Conservation (phyloP, 1,140 invertebrate genomes). For the Saccostrea glomerata region DNA sequence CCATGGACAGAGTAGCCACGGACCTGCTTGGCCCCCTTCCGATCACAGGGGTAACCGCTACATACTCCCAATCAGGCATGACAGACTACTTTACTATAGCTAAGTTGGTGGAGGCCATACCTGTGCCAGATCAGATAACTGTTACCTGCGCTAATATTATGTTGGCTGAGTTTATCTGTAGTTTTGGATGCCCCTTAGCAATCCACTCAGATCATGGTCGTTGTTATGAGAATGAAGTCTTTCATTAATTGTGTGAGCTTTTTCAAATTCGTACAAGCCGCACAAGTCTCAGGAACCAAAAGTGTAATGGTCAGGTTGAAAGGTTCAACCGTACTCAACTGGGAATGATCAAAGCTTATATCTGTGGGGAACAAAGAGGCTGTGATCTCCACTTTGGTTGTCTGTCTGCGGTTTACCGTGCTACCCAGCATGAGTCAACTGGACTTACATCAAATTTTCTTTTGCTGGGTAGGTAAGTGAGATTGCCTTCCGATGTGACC, state of each 20-base stretch:
- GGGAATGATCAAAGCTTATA: no score
- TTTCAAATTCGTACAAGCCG: conserved; percentile 14
- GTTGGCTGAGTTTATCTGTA: conserved; percentile 40
- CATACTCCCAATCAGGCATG: conserved; percentile 43
- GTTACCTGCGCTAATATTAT: conserved; percentile 9
- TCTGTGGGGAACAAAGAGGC: no score
- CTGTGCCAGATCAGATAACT: conserved; percentile 49
- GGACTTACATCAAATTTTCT: conserved; percentile 58
- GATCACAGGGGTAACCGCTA: conserved; percentile 46
- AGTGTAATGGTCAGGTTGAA: no score
- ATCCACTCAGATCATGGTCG: conserved; percentile 53
- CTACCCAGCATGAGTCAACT: conserved; percentile 54
- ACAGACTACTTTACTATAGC: conserved; percentile 56
- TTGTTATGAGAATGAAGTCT: conserved; percentile 53
- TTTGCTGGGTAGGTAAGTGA: conserved; percentile 58
- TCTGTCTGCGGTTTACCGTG: conserved; percentile 25
- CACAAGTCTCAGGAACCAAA: no score
- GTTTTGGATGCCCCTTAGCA: conserved; percentile 41
- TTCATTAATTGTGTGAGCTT: conserved; percentile 52
- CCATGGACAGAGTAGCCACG: conserved; percentile 42
- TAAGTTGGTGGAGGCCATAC: conserved; percentile 48
- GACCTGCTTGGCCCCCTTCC: conserved; percentile 52
- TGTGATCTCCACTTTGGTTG: no score
- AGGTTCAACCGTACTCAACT: no score
- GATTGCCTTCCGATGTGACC: conserved; percentile 46